Evolutionary conservation across 1,140 invertebrate genomes (phyloP).

Genomic region (Elymnias hypermnestra): DNA sequence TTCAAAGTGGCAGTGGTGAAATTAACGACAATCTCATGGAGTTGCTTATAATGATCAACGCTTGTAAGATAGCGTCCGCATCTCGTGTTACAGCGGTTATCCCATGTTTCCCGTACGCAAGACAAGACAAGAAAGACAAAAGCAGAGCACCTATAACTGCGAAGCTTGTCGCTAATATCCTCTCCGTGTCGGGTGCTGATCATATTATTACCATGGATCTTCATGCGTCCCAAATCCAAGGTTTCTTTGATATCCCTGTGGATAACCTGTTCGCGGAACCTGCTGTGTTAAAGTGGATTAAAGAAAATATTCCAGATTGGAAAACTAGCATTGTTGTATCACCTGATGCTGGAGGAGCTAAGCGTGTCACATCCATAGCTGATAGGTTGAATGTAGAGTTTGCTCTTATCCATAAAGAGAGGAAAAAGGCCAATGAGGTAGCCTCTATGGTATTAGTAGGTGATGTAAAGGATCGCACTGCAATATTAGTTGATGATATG

Average conservation of each 20-base stretch:
- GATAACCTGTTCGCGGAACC: constrained; percentile 99
- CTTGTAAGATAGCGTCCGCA: constrained; percentile 99
- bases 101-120: constrained; percentile 98
- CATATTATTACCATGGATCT: constrained; percentile 99
- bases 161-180: constrained; percentile 98
- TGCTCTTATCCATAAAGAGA: constrained; percentile 98
- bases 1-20: constrained; percentile 98
- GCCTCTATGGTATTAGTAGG: constrained; percentile 99
- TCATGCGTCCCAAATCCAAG: constrained; percentile 99
- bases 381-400: constrained; percentile 98
- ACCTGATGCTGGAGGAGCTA: constrained; percentile 99
- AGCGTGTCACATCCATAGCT: constrained; percentile 96
- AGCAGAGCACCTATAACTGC: constrained; percentile 98
- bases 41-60: constrained; percentile 99
- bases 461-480: constrained; percentile 95
- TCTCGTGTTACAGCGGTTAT: constrained; percentile 98
- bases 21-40: constrained; percentile 99
- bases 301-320: constrained; percentile 99
- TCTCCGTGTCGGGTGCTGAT: constrained; percentile 98
- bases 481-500: constrained; percentile 99
- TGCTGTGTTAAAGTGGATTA: constrained; percentile 99
- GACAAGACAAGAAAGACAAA: constrained; percentile 99
- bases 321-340: constrained; percentile 97
- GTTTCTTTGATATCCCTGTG: constrained; percentile 99
- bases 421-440: constrained; percentile 98